Evolutionary conservation across 2,113 vertebrate species (phyloP), one percentile per base, ranked within the genome.

Genomic region (Chamaea fasciata): DNA sequence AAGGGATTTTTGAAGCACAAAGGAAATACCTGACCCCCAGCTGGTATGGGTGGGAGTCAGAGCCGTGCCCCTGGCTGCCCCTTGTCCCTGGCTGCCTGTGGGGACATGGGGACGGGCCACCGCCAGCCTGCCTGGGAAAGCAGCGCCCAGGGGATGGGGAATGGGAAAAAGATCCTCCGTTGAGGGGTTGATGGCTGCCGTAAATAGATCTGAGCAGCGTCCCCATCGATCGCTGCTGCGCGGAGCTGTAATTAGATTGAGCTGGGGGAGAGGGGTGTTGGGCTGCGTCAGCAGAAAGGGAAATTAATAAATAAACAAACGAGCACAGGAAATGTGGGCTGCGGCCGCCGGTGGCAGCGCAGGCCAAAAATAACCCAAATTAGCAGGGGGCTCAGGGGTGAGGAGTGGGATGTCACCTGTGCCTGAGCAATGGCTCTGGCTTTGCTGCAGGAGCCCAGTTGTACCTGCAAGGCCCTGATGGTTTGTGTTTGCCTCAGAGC

Each of bases 211-310:
- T 89, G 97, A 97, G 98, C 98, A 98, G 97, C 97, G 97, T 97
- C 97, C 82, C 94, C 98, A 99, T 99, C 95, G 98, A 99, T 99
- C 63, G 24, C 96, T 97, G 97, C 96, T 98, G 97, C 65, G 98
- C 93, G 96, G 97, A 98, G 97, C 98, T 98, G 98, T 99, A 98
- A 99, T 99, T 98, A 98, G 98, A 99, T 98, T 98, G 98, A 98
- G 93, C 97, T 86, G 97, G 97, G 96, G 96, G 97, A 87, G 96
- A 92, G 97, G 71, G 78, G 73, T 47, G 63, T 88, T 89, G 98
- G 98, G 98, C 98, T 98, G 98, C 70, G 96, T 98, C 98, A 98
- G 98, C 98, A 98, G 97, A 98, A 98, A 90, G 92, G 89, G 7
- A 50, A 94, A 97, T 92, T 91, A 94, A 96, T 91, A 96, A 96